Evolutionary conservation across 1,140 invertebrate genomes (phyloP), one percentile per base, ranked within the genome.

Genomic region (Druon quercuslanigerum): DNA sequence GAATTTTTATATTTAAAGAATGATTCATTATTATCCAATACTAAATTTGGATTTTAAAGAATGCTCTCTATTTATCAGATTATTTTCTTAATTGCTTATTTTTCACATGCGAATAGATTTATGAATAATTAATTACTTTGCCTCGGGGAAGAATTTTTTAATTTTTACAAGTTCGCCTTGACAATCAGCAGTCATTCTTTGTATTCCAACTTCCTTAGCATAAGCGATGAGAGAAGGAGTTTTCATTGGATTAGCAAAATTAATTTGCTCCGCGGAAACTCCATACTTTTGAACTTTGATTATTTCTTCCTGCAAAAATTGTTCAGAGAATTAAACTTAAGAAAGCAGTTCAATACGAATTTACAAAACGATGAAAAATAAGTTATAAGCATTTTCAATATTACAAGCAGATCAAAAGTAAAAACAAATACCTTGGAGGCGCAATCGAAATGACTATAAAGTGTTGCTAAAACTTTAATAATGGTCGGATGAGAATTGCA

Each of bases 171-270:
- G 93, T 91, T 99, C 99, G 57, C 94, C 94, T 89, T 97, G 96
- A 85, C 96, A 98, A 90, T 99, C 99, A 90, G 98, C 99, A 0
- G 98, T 99, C 95, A 99, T 97, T 60, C 93, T 93, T 71, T 93
- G 87, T 17, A 99, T 96, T 7, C 95, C 94, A 11, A 94, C 90
- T 73, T 94, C 93, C 13, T 93, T 93, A 12, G 98, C 97, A 92
- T 97, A 96, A 51, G 94, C 93, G 82, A 99, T 95, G 88, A 98
- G 98, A n/a, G 96, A 96, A 1, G 94, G 93, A 78, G 95, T 95
- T 90, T 99, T 99, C 79, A 97, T 96, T 0, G 98, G 98, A 93
- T 99, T 99, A 40, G 98, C 98, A 92, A 98, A 99, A 84, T 99
- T 98, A 76, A 99, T 99, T 54, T 95, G 94, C 91, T 93, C 60